Evolutionary conservation across 2,888 invertebrate genomes (phyloP).

Genomic region (Thecophora atra): DNA sequence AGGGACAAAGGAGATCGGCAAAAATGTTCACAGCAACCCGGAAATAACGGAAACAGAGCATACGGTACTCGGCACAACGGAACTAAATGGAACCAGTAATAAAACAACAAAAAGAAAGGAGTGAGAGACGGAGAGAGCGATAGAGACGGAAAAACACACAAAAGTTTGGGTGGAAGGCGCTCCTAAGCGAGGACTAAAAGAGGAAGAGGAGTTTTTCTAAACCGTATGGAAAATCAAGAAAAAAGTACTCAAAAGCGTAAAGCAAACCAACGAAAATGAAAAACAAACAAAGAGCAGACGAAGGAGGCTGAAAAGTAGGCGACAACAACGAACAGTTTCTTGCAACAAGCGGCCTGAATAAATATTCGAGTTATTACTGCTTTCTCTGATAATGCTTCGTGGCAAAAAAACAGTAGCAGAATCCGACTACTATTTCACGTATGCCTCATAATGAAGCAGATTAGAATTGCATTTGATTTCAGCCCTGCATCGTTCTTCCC

Average conservation of each 20-base stretch:
- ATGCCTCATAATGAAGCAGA: too few relatives aligned
- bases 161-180: too few relatives aligned
- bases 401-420: too few relatives aligned
- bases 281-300: neutral
- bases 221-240: neutral
- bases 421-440: too few relatives aligned
- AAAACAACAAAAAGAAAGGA: constrained; percentile 4
- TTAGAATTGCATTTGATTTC: too few relatives aligned
- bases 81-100: constrained; percentile 5
- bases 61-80: constrained; percentile 27
- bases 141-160: neutral
- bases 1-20: constrained; percentile 27
- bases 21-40: neutral
- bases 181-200: constrained; percentile 8
- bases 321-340: constrained; percentile 8
- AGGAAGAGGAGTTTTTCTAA: neutral
- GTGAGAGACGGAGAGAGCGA: neutral
- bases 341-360: too few relatives aligned
- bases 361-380: too few relatives aligned
- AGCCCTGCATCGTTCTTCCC: too few relatives aligned
- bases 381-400: too few relatives aligned
- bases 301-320: neutral
- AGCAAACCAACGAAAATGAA: neutral
- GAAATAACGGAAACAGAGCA: constrained; percentile 30
- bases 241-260: neutral